Base-by-base conservation (phyloP, 2,888 invertebrate genomes). In the Pelosia muscerda region DNA sequence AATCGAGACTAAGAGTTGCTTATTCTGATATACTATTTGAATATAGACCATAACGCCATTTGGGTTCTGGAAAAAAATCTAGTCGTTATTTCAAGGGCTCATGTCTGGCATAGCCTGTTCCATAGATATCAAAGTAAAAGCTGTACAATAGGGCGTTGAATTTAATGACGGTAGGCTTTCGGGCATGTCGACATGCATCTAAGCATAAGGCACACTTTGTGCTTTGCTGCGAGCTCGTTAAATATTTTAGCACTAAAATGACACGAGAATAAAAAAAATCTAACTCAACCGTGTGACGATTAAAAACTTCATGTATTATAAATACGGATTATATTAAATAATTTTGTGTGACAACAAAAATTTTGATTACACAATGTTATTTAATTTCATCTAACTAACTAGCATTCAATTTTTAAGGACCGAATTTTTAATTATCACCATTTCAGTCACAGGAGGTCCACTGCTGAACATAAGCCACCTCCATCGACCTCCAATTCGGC, bases 171-270 rank as follows among this genome's bases (percentile, higher is more conserved):
- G 74, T 71, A 81, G 83, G 84, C 86, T 89, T 87, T 87, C 72
- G 85, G 54, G 81, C 68, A 79, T 81, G 80, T 76, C 84, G 84
- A 84, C 85, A 86, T 84, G 86, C 80, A 79, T 71, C 86, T 85
- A 86, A 89, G 88, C 87, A 88, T 83, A 85, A 83, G 75, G 82
- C 83, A 72, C 75, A 85, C 89, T 90, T 91, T 91, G 89, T 92
- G 90, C 88, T 87, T 86, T 84, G 83, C 85, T 75, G 78, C 83
- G 78, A 81, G 84, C 88, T 91, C 88, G 89, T 91, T 92, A 90
- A 91, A 92, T 91, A 90, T 91, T 92, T 88, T 81, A 88, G 85
- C 83, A 85, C 79, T 80, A 84, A 81, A 83, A 82, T 69, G 75
- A 62, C 72, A 73, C 67, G 74, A 68, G 75, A 69, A 77, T 74